These are phyloP conservation scores for Athene noctua DNA, from an alignment of 2,113 vertebrate species.

Conservation along the genomic window DNA sequence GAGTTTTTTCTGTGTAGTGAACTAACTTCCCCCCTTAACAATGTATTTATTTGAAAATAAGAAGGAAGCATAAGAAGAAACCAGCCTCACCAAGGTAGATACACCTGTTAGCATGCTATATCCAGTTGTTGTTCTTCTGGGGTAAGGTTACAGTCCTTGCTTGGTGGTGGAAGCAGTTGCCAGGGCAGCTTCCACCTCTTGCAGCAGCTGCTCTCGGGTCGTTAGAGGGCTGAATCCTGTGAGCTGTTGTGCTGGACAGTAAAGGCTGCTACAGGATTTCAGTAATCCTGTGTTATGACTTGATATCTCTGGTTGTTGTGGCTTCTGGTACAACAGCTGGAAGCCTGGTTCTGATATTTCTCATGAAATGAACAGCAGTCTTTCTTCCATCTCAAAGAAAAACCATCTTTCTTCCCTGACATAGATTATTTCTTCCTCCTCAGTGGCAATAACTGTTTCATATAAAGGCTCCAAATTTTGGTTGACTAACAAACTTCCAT, in stretches of 20 bases:
- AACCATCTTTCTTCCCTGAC: not conserved
- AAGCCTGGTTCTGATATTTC: not conserved
- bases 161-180: not conserved
- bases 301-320: not conserved
- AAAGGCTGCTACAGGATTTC: not conserved
- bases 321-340: not conserved
- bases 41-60: not conserved
- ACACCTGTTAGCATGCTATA: not conserved
- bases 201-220: not conserved
- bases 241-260: not conserved
- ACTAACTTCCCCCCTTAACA: not conserved
- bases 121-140: not conserved
- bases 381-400: not conserved
- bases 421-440: not conserved
- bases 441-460: not conserved
- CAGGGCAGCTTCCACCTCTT: not conserved
- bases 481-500: not conserved
- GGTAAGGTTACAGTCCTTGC: not conserved
- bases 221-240: not conserved
- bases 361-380: not conserved
- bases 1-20: not conserved
- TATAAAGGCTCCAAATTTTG: not conserved
- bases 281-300: not conserved
- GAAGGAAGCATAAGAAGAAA: not conserved
- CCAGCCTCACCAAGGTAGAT: not conserved